Percentiles rank a stretch among this genome's conserved stretches.
These are phyloP conservation scores for Takifugu bimaculatus DNA, from an alignment of 2,113 vertebrate species.

Conservation along the genomic window DNA sequence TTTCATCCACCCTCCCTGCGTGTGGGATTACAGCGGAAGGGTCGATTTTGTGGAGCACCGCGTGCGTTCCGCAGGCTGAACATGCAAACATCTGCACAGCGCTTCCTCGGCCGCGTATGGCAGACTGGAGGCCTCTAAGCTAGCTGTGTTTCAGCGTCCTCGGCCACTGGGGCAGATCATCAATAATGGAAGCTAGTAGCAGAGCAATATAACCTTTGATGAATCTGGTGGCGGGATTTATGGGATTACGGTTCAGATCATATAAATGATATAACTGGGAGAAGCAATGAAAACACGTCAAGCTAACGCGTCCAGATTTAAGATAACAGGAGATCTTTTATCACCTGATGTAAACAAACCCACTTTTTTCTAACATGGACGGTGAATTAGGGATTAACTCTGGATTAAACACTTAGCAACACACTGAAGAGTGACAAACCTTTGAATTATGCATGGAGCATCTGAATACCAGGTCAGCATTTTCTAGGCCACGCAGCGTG, in stretches of 20 bases:
- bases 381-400: too few species aligned
- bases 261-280: neutral
- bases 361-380: too few species aligned
- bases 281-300: too few species aligned
- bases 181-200: conserved; percentile 39
- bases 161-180: conserved; percentile 23
- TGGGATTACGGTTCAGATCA: neutral
- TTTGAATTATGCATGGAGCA: conserved; percentile 39
- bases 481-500: conserved; percentile 54
- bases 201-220: neutral
- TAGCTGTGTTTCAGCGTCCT: conserved; percentile 45
- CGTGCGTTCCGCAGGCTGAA: conserved; percentile 50
- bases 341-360: too few species aligned
- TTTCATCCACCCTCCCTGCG: conserved; percentile 69
- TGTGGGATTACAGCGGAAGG: conserved; percentile 83
- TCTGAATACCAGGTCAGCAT: conserved; percentile 41
- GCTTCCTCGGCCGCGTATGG: conserved; percentile 57
- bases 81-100: conserved; percentile 72
- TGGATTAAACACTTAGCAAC: neutral
- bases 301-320: too few species aligned
- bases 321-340: too few species aligned
- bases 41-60: conserved; percentile 69
- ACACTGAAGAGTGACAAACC: conserved; percentile 17
- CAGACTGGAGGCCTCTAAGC: conserved; percentile 36
- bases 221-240: conserved; percentile 17